Base-by-base conservation (phyloP, 2,113 vertebrate species). In the Falco punctatus region DNA sequence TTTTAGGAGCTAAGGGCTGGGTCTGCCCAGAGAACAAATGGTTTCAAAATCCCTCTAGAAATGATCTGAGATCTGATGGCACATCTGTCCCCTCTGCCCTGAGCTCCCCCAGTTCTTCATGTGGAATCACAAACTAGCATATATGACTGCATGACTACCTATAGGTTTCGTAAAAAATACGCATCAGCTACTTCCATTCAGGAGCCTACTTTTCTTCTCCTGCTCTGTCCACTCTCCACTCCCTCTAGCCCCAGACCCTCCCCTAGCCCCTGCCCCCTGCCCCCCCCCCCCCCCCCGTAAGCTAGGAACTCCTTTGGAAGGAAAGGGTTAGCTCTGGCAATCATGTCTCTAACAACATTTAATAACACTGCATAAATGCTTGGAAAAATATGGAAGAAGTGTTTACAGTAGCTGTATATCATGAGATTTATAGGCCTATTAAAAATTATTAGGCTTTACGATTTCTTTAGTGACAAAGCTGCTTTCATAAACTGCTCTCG, bases 361-460 rank as follows among this genome's bases (percentile, higher is more conserved):
- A 95, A 92, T 54, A 74, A 65, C 78, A 86, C 57, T 72, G 58
- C 54, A 97, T 91, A 96, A 96, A 97, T 94, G 85, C 90, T 95
- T 67, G 65, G 83, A 83, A 92, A 98, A 97, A 95, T 83, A 95
- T 81, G 88, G 81, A 95, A 85, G 86, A 95, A 92, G 38, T 92
- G 82, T 97, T 98, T 97, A 96, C 88, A 97, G 95, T 96, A 94
- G 95, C 81, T 81, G 81, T 93, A 95, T 94, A 94, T 96, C 94
- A 85, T 91, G 85, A 97, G 95, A 98, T 98, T 98, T 98, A 97
- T 55, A 92, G 66, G 30, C 73, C 94, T 92, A 89, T 97, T 97
- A 97, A 98, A 97, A 97, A 96, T 97, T 92, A 96, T 95, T 97
- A 94, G 86, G 71, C 90, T 96, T 96, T 96, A 88, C 58, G 96